Evolutionary conservation across 1,140 invertebrate genomes (phyloP), one percentile per base, ranked within the genome.

Genomic region (Ericerus pela): DNA sequence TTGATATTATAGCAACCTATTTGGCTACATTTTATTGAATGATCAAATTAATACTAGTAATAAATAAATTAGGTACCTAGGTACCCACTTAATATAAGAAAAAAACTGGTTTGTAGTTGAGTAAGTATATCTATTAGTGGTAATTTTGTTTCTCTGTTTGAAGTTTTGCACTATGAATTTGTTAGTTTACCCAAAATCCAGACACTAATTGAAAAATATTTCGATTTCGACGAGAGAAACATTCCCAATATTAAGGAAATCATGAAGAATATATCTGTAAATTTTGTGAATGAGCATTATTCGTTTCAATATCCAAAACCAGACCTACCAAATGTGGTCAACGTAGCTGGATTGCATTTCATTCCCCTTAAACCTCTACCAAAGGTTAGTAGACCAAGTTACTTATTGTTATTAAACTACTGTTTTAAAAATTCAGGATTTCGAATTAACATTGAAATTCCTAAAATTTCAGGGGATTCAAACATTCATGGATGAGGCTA

Each of bases 291-390:
- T 56, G 60, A 59, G 11, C 66, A 73, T 61, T 66, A 61, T 47
- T 62, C 63, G 1, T 33, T 73, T 0, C 62, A 57, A 30, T 59
- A 63, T 24, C 57, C 66, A 11, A 59, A 66, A 52, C 70, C 71
- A 0, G 57, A 64, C 4, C 51, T 62, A n/a, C 69, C 70, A 2
- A 63, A 66, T 38, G 47, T 71, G 1, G 58, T 74, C n/a, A 67
- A 73, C 61, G 64, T 73, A n/a, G 71, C 68, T 10, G 72, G 71
- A n/a, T 59, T 72, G 31, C 70, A 73, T 60, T 64, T 72, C 14
- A 66, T 66, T 47, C 64, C 76, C 56, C 61, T 75, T 0, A 75
- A 79, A 57, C 66, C 70, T 10, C 61, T 82, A 57, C 71, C 74
- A n/a, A 57, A 72, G 53, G 77, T 78, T 69, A 72, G 14, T 4